Evolutionary conservation across 1,140 invertebrate species (phyloP).

Genomic region (Megalopta genalis): DNA sequence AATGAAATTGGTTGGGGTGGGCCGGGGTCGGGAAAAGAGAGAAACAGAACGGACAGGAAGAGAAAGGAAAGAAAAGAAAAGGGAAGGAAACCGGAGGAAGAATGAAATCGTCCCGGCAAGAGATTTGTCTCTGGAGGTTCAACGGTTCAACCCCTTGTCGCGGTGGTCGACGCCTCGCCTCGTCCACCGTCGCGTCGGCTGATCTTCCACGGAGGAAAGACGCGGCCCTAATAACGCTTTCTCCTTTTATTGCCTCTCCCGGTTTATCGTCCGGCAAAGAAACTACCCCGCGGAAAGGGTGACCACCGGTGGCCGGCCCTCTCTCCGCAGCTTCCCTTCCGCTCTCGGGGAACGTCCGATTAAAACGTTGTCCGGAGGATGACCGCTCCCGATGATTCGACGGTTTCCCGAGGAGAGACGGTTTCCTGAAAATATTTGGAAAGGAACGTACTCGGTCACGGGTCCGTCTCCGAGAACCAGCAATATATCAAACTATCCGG

Average conservation of each 20-base stretch:
- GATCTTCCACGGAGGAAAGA: conserved; percentile 65
- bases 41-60: neutral
- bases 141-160: conserved; percentile 69
- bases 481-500: conserved; percentile 56
- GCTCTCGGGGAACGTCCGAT: no score
- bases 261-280: conserved; percentile 62
- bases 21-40: neutral
- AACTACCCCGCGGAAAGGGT: conserved; percentile 42
- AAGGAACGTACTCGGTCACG: conserved; percentile 17
- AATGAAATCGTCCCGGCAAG: conserved; percentile 49
- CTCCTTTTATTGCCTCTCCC: conserved; percentile 69
- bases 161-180: conserved; percentile 29
- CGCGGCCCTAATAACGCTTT: conserved; percentile 70
- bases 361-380: no score
- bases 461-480: conserved; percentile 36
- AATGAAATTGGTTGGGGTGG: neutral
- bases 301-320: neutral
- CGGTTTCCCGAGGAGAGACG: no score
- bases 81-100: conserved; percentile 14
- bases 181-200: conserved; percentile 19
- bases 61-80: conserved; percentile 3
- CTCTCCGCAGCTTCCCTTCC: no score
- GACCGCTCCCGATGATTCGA: no score
- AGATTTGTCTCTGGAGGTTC: conserved; percentile 64
- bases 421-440: conserved; percentile 11